phyloP scores from a whole-genome alignment of 2,888 invertebrate species.

The Scelioninae gen. 1 region DNA sequence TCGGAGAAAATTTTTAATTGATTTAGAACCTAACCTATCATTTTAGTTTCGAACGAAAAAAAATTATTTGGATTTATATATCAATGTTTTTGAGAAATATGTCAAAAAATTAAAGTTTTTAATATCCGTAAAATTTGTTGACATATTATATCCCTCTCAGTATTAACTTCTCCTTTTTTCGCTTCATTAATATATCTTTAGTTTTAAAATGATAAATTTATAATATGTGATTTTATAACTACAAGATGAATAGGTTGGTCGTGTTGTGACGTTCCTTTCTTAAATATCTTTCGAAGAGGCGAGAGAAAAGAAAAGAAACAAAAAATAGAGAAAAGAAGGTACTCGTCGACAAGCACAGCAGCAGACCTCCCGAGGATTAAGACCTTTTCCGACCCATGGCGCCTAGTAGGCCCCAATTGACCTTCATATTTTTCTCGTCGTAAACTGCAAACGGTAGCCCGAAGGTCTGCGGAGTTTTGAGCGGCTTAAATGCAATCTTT shows the following conservation, averaged over 20 bases:
- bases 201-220: no score
- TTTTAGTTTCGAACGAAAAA: no score
- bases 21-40: no score
- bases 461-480: slow-evolving; percentile 40
- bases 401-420: slow-evolving; percentile 75
- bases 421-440: slow-evolving; percentile 75
- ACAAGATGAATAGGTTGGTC: slow-evolving; percentile 34
- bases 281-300: slow-evolving; percentile 26
- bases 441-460: slow-evolving; percentile 46
- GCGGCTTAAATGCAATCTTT: slow-evolving; percentile 39
- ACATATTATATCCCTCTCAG: no score
- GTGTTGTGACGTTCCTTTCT: slow-evolving; percentile 35
- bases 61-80: no score
- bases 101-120: no score
- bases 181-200: background rate
- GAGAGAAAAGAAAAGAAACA: slow-evolving; percentile 10
- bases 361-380: slow-evolving; percentile 73
- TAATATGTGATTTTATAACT: background rate
- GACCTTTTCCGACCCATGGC: slow-evolving; percentile 74
- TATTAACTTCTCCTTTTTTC: no score
- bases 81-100: no score
- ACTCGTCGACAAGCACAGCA: slow-evolving; percentile 21
- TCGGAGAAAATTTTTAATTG: no score
- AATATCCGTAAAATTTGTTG: no score
- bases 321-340: slow-evolving; percentile 13